Evolutionary conservation across 2,888 invertebrate genomes (phyloP).

Genomic region (Eupithecia centaureata): DNA sequence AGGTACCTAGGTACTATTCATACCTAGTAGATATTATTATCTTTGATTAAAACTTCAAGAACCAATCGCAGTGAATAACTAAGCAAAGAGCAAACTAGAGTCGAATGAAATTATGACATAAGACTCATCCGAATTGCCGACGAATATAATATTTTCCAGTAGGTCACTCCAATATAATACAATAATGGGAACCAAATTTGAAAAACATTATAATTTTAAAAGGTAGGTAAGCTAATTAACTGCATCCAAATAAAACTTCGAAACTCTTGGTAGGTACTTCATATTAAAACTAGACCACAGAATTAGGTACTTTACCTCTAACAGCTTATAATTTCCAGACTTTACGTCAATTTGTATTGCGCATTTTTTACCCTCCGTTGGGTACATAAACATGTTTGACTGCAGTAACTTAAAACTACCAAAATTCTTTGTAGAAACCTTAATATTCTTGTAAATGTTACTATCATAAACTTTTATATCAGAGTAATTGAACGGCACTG

Average conservation of each 20-base stretch:
- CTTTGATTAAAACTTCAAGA: no score
- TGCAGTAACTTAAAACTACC: slow-evolving; percentile 13
- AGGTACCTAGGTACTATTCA: no score
- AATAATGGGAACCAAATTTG: no score
- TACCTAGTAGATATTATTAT: no score
- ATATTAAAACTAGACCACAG: not conserved
- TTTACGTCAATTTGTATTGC: not conserved
- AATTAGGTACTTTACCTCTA: slow-evolving; percentile 27
- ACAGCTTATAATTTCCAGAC: not conserved
- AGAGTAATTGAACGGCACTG: slow-evolving; percentile 7
- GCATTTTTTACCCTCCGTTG: not conserved
- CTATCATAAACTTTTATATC: slow-evolving; percentile 13
- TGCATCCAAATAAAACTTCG: not conserved
- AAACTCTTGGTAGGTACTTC: not conserved
- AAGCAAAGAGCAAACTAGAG: no score
- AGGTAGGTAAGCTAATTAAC: not conserved
- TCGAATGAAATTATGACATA: no score
- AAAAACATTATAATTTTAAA: no score
- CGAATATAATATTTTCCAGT: no score
- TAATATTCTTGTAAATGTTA: slow-evolving; percentile 13
- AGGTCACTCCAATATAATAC: no score
- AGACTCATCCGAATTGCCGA: no score
- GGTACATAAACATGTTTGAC: not conserved
- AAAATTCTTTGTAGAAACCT: slow-evolving; percentile 16
- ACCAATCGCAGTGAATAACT: no score